These are phyloP conservation scores for Aleiodes testaceus DNA, from an alignment of 2,888 invertebrate genomes.

Conservation along the genomic window DNA sequence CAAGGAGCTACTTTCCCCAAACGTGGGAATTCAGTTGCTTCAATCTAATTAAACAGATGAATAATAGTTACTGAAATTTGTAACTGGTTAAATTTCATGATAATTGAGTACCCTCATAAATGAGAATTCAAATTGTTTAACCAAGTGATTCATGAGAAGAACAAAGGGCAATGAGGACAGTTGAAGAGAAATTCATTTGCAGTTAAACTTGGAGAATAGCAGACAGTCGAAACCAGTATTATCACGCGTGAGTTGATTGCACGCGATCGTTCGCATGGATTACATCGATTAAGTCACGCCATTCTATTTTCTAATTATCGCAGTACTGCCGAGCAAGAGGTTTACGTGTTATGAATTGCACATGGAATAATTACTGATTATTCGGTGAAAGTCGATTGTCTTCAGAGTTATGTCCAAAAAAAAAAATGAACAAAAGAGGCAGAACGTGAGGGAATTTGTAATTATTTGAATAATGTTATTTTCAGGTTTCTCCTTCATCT, in stretches of 20 bases:
- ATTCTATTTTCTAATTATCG: conserved; percentile 50
- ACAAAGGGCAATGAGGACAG: not conserved
- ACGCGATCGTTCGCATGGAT: conserved; percentile 47
- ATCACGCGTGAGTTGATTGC: conserved; percentile 35
- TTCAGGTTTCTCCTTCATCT: not conserved
- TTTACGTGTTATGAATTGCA: not conserved
- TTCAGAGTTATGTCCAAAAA: not conserved
- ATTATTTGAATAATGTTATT: not conserved
- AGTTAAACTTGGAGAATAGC: not conserved
- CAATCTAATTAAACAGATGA: too few relatives aligned
- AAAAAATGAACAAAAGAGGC: too few relatives aligned
- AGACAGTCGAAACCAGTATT: not conserved
- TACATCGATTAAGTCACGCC: conserved; percentile 49
- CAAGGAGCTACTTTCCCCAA: too few relatives aligned
- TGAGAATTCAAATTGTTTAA: too few relatives aligned
- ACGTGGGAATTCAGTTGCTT: too few relatives aligned
- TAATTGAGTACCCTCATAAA: not conserved
- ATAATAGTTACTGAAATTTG: too few relatives aligned
- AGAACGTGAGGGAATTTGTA: too few relatives aligned
- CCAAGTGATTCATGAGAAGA: not conserved
- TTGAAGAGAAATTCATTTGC: not conserved
- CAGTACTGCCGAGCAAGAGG: not conserved
- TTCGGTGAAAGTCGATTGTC: not conserved
- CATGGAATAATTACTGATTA: not conserved
- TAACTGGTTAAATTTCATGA: not conserved